Conservation (phyloP, 2,888 invertebrate species). For the Heliconius ismenius region DNA sequence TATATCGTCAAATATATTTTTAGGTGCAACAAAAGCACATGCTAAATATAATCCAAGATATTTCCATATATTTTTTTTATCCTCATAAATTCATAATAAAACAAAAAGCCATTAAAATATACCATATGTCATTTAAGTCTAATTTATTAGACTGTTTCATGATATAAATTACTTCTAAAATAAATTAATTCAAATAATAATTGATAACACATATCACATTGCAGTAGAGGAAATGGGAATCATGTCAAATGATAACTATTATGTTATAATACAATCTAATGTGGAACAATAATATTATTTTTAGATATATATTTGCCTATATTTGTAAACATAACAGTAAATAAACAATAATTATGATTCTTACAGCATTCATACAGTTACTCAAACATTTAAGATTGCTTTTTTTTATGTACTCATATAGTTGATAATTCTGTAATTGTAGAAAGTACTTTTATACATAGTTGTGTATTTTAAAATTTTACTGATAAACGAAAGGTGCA, state of each 20-base stretch:
- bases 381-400: neutral
- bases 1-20: neutral
- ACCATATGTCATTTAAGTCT: neutral
- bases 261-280: neutral
- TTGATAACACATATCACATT: constrained; percentile 5
- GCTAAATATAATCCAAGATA: neutral
- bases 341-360: neutral
- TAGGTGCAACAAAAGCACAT: neutral
- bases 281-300: neutral
- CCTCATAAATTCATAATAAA: neutral
- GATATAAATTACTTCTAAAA: neutral
- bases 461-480: neutral
- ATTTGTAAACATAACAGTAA: neutral
- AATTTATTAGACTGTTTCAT: neutral
- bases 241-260: constrained; percentile 14
- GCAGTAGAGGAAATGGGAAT: neutral
- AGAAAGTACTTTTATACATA: neutral
- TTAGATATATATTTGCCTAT: neutral
- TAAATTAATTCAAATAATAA: neutral
- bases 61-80: neutral
- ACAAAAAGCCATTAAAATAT: neutral
- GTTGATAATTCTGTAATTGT: neutral
- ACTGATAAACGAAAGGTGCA: neutral
- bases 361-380: neutral
- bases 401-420: too few species aligned